Evolutionary conservation across 1,140 invertebrate species (phyloP).

Genomic region (Lutraria rhynchaena): DNA sequence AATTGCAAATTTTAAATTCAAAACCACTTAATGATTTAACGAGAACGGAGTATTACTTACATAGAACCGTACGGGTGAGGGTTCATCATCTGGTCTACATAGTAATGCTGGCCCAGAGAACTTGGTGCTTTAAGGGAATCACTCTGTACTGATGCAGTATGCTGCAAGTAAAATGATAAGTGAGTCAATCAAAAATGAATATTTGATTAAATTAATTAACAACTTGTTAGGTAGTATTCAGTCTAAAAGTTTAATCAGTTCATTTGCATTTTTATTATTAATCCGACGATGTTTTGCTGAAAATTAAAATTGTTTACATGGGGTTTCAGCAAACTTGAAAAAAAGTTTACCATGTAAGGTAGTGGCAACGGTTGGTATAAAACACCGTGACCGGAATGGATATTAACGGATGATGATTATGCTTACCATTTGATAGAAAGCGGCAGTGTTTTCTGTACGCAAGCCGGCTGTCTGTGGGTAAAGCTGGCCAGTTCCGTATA

Average conservation of each 20-base stretch:
- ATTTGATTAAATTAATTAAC: neutral
- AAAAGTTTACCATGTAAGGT: too few relatives aligned
- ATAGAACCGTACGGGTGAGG: constrained; percentile 50
- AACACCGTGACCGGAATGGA: too few relatives aligned
- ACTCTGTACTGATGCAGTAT: neutral
- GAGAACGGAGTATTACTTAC: constrained; percentile 47
- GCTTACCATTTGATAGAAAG: constrained; percentile 8
- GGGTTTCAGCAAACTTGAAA: too few relatives aligned
- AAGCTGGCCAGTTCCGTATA: constrained; percentile 33
- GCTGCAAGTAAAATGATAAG: constrained; percentile 7
- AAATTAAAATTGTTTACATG: too few relatives aligned
- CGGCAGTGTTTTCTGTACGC: neutral
- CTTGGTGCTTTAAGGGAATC: constrained; percentile 31
- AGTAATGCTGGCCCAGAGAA: constrained; percentile 49
- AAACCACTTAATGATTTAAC: too few relatives aligned
- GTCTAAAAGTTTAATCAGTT: neutral
- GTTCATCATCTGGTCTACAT: constrained; percentile 55
- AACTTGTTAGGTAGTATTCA: neutral
- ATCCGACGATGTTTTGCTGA: neutral
- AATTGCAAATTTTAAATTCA: too few relatives aligned
- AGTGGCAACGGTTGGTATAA: too few relatives aligned
- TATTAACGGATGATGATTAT: too few relatives aligned
- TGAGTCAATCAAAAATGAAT: neutral
- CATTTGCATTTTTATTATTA: neutral
- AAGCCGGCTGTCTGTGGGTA: constrained; percentile 28